Base-by-base conservation (phyloP, 2,888 invertebrate genomes). In the Beris chalybata region DNA sequence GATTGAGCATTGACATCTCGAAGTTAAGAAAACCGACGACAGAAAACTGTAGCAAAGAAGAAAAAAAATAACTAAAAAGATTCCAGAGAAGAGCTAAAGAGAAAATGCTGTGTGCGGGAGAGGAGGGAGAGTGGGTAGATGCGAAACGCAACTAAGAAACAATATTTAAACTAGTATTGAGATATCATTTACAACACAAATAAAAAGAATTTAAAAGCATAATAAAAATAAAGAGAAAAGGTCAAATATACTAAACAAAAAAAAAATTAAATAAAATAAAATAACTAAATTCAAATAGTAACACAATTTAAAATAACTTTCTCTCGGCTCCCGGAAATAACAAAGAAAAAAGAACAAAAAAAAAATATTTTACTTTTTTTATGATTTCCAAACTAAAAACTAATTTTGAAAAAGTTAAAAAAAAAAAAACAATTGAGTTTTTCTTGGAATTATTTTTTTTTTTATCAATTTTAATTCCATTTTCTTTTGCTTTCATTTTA, bases 1-100 rank as follows among this genome's bases (percentile, higher is more conserved):
- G 92, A 92, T 73, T 69, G 64, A 68, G 15, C 50, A 13, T 31
- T 2, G 4, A 7, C 15, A 52, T 12, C n/a, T 52, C 22, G 22
- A 22, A 22, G 3, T 22, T 22, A 2, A 29, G 31, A 31, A 53
- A 11, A 61, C 22, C 29, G 50, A 32, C 48, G 32, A 38, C 38
- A 9, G 15, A 30, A 12, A 48, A 30, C 13, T 11, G 43, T 59
- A 47, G 58, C 58, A n/a, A 22, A 32, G 44, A 45, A 29, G 47
- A 30, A 7, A n/a, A 47, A 47, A 59, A 48, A 30, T 9, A 22
- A 48, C 30, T 15, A 30, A n/a, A n/a, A 56, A 5, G 7, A 56
- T 38, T 38, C 38, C 38, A 38, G 38, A 38, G 9, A 9, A 38
- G 38, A 38, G 38, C 38, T 9, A 4, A 38, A 38, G 38, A 32